These are phyloP conservation scores for Mylabris sibirica DNA, from an alignment of 2,888 invertebrate species.

Conservation along the genomic window DNA sequence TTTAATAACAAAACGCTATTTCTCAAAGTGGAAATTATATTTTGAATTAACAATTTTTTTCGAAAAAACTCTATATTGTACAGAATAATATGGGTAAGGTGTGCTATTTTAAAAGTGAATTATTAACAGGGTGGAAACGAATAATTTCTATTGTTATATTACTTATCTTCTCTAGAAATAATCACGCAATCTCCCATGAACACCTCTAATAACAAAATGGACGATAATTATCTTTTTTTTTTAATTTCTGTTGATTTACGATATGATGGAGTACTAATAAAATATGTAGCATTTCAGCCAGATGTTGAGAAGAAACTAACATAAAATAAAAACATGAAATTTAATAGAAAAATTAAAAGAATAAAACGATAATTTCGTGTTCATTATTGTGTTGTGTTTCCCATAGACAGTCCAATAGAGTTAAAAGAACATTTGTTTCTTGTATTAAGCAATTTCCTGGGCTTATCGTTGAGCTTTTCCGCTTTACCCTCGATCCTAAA, in stretches of 20 bases:
- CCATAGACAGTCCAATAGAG: neutral
- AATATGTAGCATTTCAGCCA: neutral
- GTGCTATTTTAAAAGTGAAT: neutral
- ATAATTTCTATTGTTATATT: neutral
- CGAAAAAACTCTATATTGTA: neutral
- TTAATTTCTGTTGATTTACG: too few species aligned
- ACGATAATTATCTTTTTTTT: too few species aligned
- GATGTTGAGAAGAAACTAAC: neutral
- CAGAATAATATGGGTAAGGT: neutral
- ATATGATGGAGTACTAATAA: too few species aligned
- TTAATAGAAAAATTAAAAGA: neutral
- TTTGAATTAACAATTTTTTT: neutral
- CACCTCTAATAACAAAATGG: too few species aligned
- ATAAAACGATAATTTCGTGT: neutral
- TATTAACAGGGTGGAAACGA: neutral
- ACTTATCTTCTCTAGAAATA: neutral
- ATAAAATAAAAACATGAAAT: neutral
- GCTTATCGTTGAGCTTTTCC: conserved; percentile 40
- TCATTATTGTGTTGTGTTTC: conserved; percentile 4
- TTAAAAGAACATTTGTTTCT: conserved; percentile 40
- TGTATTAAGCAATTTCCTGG: conserved; percentile 43
- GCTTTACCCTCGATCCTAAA: neutral
- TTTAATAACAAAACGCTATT: neutral
- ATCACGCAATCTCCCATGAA: neutral
- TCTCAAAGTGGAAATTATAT: neutral